Evolutionary conservation across 2,113 vertebrate genomes (phyloP).

Genomic region (Ictidomys tridecemlineatus): DNA sequence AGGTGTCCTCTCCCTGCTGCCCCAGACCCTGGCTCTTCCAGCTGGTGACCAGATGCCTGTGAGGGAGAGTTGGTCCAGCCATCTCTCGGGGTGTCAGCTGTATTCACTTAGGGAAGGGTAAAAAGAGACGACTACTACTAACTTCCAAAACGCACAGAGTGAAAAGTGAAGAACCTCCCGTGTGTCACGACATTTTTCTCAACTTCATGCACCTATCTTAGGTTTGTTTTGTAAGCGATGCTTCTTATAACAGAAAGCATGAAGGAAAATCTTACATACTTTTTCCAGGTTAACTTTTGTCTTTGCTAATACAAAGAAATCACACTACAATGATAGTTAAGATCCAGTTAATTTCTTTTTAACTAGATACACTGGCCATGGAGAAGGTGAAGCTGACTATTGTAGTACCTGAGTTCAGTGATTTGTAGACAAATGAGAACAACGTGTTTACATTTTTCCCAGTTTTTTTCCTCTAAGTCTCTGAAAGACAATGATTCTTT

Average conservation of each 20-base stretch:
- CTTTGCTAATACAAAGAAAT: constrained; percentile 78
- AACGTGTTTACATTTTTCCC: constrained; percentile 62
- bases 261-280: constrained; percentile 31
- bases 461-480: constrained; percentile 72
- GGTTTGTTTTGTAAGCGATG: constrained; percentile 48
- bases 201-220: constrained; percentile 66
- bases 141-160: constrained; percentile 67
- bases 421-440: constrained; percentile 80
- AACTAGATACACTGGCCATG: constrained; percentile 69
- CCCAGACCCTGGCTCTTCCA: constrained; percentile 56
- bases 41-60: background rate
- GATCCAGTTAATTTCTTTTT: constrained; percentile 65
- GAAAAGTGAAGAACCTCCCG: constrained; percentile 26
- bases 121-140: constrained; percentile 52
- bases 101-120: constrained; percentile 30
- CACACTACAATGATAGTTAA: constrained; percentile 63
- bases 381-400: constrained; percentile 72
- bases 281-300: constrained; percentile 13
- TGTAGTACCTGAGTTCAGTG: constrained; percentile 88
- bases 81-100: constrained; percentile 72
- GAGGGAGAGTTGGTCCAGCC: constrained; percentile 84
- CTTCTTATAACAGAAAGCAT: constrained; percentile 62
- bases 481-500: constrained; percentile 83
- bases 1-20: constrained; percentile 29
- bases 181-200: background rate